Conservation (phyloP, 2,888 invertebrate genomes). For the Oscheius sp. region DNA sequence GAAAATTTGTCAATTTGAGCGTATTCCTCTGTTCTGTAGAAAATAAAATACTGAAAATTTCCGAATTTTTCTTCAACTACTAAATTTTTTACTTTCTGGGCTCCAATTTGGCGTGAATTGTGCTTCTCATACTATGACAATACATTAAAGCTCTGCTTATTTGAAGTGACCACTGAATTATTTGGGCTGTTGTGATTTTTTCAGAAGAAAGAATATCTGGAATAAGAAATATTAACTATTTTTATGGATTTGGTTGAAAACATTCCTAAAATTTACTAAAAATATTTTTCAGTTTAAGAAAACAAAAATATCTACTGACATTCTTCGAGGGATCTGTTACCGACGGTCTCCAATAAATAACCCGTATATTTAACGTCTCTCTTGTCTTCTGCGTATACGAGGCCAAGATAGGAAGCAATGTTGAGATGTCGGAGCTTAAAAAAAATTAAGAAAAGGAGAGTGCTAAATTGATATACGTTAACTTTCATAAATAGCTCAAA, state of each 20-base stretch:
- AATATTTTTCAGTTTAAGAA: not conserved
- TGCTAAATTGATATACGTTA: too few relatives aligned
- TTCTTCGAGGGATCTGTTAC: too few relatives aligned
- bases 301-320: not conserved
- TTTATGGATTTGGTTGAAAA: too few relatives aligned
- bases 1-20: not conserved
- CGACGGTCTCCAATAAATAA: not conserved
- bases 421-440: conserved; percentile 4
- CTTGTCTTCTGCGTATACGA: too few relatives aligned
- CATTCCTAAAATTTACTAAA: too few relatives aligned
- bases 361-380: not conserved
- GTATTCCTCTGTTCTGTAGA: not conserved
- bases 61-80: too few relatives aligned
- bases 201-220: too few relatives aligned
- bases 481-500: too few relatives aligned
- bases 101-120: not conserved
- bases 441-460: not conserved
- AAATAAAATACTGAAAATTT: not conserved
- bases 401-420: not conserved
- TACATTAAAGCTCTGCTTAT: not conserved
- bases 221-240: too few relatives aligned
- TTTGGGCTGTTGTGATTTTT: not conserved
- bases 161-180: not conserved
- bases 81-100: too few relatives aligned
- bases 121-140: not conserved